A percentile compares a stretch with the other conserved stretches of the same genome.
Evolutionary conservation across 2,113 vertebrate genomes (phyloP).

Genomic region (Elephantulus edwardii): DNA sequence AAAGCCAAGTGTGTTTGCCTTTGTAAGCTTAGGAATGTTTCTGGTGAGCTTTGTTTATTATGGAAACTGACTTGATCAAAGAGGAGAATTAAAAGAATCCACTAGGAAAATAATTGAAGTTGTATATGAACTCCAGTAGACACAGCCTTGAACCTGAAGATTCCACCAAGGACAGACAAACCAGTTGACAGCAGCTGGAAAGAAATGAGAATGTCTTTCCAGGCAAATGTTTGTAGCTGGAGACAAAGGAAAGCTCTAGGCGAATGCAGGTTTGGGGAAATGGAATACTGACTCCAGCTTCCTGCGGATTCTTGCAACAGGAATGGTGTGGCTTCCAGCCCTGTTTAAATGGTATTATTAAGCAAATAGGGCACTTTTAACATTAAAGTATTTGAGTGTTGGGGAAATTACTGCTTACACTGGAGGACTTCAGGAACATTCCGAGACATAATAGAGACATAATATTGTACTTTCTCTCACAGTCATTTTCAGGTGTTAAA

Average conservation of each 20-base stretch:
- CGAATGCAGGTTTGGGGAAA: background rate
- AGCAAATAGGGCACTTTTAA: background rate
- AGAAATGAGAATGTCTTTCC: conserved; percentile 4
- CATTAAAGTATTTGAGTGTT: background rate
- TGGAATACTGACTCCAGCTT: background rate
- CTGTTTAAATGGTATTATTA: background rate
- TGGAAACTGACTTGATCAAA: conserved; percentile 63
- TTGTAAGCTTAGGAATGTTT: conserved; percentile 48
- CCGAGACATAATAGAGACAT: background rate
- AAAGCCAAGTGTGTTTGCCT: conserved; percentile 60
- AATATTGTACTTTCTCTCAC: background rate
- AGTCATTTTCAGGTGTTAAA: conserved; percentile 51
- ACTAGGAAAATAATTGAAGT: conserved; percentile 52
- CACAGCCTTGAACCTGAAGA: conserved; percentile 46
- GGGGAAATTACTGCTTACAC: background rate
- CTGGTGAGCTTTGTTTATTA: conserved; percentile 58
- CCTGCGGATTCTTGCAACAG: background rate
- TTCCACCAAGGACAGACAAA: conserved; percentile 20
- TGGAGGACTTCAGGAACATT: background rate
- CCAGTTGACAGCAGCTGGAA: conserved; percentile 25
- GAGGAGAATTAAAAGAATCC: conserved; percentile 66
- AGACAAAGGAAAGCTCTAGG: background rate
- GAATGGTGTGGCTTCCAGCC: background rate
- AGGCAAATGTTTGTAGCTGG: background rate
- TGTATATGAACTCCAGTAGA: background rate